Evolutionary conservation across 1,140 invertebrate genomes (phyloP).

Genomic region (Aricia agestis): DNA sequence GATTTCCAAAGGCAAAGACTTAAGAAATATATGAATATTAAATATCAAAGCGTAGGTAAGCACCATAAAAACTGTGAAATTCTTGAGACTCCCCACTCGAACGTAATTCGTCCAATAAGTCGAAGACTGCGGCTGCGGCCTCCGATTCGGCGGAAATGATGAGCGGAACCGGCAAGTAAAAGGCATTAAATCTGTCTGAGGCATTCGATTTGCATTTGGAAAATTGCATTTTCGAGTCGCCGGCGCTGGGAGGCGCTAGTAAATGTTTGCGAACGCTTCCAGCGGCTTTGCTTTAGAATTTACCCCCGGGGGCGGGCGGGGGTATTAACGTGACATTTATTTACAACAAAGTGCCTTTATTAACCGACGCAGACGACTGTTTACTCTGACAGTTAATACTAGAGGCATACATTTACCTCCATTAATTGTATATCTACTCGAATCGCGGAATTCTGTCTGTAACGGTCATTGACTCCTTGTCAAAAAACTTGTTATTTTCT

Average conservation of each 20-base stretch:
- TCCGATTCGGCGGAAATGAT: constrained; percentile 59
- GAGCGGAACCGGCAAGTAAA: constrained; percentile 65
- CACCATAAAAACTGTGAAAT: neutral
- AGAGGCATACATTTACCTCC: no score
- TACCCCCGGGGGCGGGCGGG: constrained; percentile 15
- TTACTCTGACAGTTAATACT: neutral
- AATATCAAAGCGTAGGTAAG: neutral
- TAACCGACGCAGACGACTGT: neutral
- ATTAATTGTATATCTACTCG: no score
- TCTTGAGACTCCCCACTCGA: constrained; percentile 4
- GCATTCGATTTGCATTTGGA: constrained; percentile 70
- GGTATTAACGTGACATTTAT: constrained; percentile 7
- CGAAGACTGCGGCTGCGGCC: constrained; percentile 36
- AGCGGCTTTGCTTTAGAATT: constrained; percentile 51
- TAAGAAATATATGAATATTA: no score
- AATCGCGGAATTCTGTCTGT: no score
- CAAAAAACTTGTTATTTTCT: no score
- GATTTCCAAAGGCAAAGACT: no score
- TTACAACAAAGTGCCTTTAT: constrained; percentile 19
- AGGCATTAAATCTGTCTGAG: constrained; percentile 69
- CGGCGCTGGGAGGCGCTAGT: constrained; percentile 54
- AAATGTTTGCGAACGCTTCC: constrained; percentile 60
- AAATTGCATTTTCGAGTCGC: constrained; percentile 68
- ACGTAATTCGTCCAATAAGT: constrained; percentile 33
- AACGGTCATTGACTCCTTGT: no score